Evolutionary conservation across 2,113 vertebrate species (phyloP), one percentile per base, ranked within the genome.

Genomic region (Prunella fulvescens): DNA sequence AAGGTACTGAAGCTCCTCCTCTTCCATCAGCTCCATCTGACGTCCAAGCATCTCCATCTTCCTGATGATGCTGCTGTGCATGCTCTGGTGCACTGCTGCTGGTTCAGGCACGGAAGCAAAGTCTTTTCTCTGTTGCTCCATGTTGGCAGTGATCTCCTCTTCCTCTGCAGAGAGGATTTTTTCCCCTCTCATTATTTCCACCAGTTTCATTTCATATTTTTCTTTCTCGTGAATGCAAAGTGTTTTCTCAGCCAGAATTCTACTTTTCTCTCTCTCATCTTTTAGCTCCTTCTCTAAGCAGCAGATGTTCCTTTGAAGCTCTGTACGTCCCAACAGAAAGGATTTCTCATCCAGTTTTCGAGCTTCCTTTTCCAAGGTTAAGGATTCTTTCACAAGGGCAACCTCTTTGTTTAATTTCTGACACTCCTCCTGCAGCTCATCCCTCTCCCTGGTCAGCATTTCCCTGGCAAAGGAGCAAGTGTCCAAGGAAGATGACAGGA

Each of bases 401-500:
- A 98, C 14, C 47, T 98, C 96, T 17, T 29, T 83, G 25, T 94
- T 97, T 47, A 98, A 72, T 71, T 97, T 98, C 86, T 96, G 92
- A n/a, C 97, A 97, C 51, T 98, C 93, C 24, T 98, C 96, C 54
- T 96, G 94, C 73, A 99, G 84, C 69, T 90, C 96, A 40, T 60
- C 54, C 83, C 97, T 98, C 26, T 97, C 96, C 83, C 95, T 98
- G 64, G 80, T 88, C 69, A 99, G 81, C 25, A 69, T 17, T 66
- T 98, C 98, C 42, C 96, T 97, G 17, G 98, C 97, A 14, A 84
- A 96, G 51, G 91, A 96, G 47, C 96, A 97, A 25, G 96, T 95
- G 42, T 98, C 70, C 24, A 99, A 76, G n/a, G 98, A 96, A 15
- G 95, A 97, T 0, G 97, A 86, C 37, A 99, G 69, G 7, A 95